These are phyloP conservation scores for Cyprinodon tularosa DNA, from an alignment of 2,113 vertebrate genomes.

Conservation along the genomic window DNA sequence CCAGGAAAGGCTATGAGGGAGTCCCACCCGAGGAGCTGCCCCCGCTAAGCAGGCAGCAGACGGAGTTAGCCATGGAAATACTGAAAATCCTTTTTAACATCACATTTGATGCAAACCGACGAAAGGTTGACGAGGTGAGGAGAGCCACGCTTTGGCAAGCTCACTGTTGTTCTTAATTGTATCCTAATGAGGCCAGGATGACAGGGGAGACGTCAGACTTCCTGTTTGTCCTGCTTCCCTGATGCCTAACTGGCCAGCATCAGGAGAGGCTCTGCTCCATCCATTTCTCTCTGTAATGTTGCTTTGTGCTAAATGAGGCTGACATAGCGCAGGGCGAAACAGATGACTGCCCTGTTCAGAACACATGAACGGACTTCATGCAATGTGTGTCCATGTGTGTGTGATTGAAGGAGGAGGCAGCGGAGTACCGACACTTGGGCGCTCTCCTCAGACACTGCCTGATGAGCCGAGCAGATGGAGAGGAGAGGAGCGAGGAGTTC, in stretches of 20 bases:
- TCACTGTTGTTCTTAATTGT: not conserved
- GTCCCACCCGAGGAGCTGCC: constrained; percentile 62
- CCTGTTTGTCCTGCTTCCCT: not conserved
- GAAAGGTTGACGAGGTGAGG: constrained; percentile 88
- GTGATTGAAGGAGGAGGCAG: constrained; percentile 86
- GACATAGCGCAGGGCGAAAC: not conserved
- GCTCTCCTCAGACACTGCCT: constrained; percentile 91
- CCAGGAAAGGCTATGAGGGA: constrained; percentile 53
- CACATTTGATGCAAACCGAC: constrained; percentile 86
- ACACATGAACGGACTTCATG: not conserved
- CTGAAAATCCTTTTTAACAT: constrained; percentile 96
- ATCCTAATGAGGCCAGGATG: not conserved
- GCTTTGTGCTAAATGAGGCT: not conserved
- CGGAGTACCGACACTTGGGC: constrained; percentile 85
- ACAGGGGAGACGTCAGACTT: not conserved
- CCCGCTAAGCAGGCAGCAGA: constrained; percentile 83
- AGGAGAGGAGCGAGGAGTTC: constrained; percentile 90
- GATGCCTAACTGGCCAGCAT: not conserved
- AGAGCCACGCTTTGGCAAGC: not conserved
- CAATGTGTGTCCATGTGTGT: constrained; percentile 1
- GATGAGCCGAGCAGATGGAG: constrained; percentile 84
- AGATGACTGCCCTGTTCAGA: not conserved
- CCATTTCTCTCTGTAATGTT: not conserved
- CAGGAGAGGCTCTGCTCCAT: not conserved
- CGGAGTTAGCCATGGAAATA: constrained; percentile 90